phyloP scores from a whole-genome alignment of 2,888 invertebrate species.

The Lottia scabra region DNA sequence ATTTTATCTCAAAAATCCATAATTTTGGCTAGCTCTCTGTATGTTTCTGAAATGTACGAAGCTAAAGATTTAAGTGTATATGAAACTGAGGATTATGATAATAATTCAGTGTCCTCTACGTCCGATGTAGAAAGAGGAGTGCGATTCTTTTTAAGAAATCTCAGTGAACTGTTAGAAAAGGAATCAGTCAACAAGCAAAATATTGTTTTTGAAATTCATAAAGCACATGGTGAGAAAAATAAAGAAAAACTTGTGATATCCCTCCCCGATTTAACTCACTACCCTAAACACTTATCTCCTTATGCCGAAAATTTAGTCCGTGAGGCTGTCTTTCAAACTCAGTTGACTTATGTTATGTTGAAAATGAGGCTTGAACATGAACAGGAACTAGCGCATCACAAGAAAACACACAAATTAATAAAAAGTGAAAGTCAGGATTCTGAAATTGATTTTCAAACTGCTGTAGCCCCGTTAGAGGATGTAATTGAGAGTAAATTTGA shows the following conservation, averaged over 20 bases:
- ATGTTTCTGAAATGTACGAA: conserved; percentile 27
- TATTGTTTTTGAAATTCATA: conserved; percentile 21
- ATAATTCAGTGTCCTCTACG: conserved; percentile 6
- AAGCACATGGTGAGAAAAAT: neutral
- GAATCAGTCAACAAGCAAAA: conserved; percentile 24
- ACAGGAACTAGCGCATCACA: conserved; percentile 48
- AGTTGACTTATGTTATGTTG: conserved; percentile 61
- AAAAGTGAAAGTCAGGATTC: conserved; percentile 50
- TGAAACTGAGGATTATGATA: conserved; percentile 21
- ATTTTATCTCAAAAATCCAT: conserved; percentile 32
- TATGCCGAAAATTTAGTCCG: conserved; percentile 76
- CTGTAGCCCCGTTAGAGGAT: conserved; percentile 53
- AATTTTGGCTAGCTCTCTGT: conserved; percentile 25
- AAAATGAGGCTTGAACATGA: conserved; percentile 55
- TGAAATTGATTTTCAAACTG: conserved; percentile 49
- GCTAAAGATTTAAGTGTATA: conserved; percentile 16
- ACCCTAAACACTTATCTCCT: conserved; percentile 41
- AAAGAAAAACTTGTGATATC: conserved; percentile 22
- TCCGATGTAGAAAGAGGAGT: conserved; percentile 28
- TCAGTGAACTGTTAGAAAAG: conserved; percentile 27
- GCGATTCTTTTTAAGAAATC: conserved; percentile 26
- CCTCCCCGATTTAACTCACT: conserved; percentile 44
- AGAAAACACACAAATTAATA: conserved; percentile 41
- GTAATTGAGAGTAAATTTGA: conserved; percentile 57
- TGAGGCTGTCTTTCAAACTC: conserved; percentile 82